phyloP scores from a whole-genome alignment of 2,888 invertebrate species.

The Ellobium chinense region DNA sequence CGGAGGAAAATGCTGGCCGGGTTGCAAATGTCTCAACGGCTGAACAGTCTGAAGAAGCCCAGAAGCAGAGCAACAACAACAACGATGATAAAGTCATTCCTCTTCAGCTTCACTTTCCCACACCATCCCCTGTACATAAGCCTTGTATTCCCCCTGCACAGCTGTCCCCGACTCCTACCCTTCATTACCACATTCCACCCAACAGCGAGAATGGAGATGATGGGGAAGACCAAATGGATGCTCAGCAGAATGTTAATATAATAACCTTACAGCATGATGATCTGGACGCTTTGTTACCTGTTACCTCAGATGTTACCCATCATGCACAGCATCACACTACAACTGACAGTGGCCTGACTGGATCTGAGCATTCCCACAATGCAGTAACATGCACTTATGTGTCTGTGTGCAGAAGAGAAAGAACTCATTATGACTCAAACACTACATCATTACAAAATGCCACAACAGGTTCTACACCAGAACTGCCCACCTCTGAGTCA shows the following conservation, averaged over 20 bases:
- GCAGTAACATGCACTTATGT: background rate
- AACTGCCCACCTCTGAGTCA: conserved; percentile 32
- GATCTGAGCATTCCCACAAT: background rate
- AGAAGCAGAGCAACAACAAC: background rate
- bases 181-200: background rate
- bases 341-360: conserved; percentile 29
- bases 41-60: background rate
- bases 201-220: conserved; percentile 3
- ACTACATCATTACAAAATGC: background rate
- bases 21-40: background rate
- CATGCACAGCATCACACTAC: background rate
- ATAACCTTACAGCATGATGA: background rate
- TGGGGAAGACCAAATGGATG: background rate
- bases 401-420: background rate
- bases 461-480: conserved; percentile 32
- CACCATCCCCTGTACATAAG: background rate
- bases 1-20: background rate
- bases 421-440: background rate
- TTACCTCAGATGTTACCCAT: background rate
- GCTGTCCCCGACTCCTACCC: background rate
- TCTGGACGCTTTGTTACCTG: background rate
- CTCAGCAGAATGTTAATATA: background rate
- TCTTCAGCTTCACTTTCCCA: background rate
- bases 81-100: conserved; percentile 8
- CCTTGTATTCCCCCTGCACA: background rate